Conservation (phyloP, 2,888 invertebrate species). For the Epiblema foenella region DNA sequence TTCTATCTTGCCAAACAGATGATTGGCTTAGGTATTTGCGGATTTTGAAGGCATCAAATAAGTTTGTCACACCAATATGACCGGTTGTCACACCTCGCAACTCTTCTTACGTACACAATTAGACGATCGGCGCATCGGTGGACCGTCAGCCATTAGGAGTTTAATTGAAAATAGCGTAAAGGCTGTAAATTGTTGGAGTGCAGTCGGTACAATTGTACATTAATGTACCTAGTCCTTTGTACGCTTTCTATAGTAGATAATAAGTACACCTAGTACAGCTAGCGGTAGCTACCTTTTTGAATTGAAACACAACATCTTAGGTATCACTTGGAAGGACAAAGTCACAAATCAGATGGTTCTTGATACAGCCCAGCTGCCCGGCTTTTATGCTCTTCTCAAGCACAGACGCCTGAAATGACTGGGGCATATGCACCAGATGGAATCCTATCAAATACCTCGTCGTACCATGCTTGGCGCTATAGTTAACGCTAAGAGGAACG, state of each 20-base stretch:
- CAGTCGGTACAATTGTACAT: conserved; percentile 55
- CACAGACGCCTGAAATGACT: too few species aligned
- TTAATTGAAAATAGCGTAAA: conserved; percentile 89
- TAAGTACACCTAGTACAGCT: neutral
- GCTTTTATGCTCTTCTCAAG: too few species aligned
- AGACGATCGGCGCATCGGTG: conserved; percentile 83
- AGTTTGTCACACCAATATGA: conserved; percentile 52
- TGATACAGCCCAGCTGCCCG: too few species aligned
- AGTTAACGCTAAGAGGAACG: too few species aligned
- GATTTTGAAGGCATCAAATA: neutral
- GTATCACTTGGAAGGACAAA: too few species aligned
- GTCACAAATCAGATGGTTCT: too few species aligned
- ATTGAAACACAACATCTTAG: too few species aligned
- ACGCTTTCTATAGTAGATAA: conserved; percentile 47
- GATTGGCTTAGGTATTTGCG: too few species aligned
- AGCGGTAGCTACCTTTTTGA: neutral
- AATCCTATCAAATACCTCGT: too few species aligned
- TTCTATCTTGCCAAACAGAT: too few species aligned
- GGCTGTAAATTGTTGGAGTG: conserved; percentile 85
- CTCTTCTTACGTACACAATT: conserved; percentile 67
- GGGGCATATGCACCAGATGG: too few species aligned
- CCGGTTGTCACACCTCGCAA: conserved; percentile 51
- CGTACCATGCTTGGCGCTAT: too few species aligned
- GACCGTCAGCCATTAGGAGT: conserved; percentile 86
- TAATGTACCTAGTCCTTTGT: conserved; percentile 50